Percentiles rank a stretch among this genome's conserved stretches.
Evolutionary conservation across 2,888 invertebrate species (phyloP).

Genomic region (Brenthis daphne): DNA sequence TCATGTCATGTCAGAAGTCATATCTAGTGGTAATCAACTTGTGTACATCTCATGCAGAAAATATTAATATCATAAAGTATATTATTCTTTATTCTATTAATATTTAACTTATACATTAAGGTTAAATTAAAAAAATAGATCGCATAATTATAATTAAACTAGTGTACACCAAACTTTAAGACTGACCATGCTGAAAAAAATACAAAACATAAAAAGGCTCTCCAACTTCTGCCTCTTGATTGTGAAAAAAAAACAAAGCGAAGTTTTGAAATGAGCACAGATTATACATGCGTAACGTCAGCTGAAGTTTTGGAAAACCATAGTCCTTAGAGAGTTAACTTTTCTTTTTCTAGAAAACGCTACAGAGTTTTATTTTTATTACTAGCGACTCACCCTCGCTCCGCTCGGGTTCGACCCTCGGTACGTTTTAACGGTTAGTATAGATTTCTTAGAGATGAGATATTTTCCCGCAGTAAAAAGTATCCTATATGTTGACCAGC

Average conservation of each 20-base stretch:
- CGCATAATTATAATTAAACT: background rate
- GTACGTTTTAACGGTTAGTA: too few species aligned
- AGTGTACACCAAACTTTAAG: conserved; percentile 16
- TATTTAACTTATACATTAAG: too few species aligned
- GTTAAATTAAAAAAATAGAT: background rate
- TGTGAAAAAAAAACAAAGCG: conserved; percentile 46
- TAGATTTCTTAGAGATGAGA: too few species aligned
- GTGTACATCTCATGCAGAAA: too few species aligned
- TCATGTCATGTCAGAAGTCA: too few species aligned
- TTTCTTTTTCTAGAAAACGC: conserved; percentile 4
- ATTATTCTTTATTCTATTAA: too few species aligned
- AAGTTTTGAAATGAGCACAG: conserved; percentile 51
- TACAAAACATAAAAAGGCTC: conserved; percentile 36
- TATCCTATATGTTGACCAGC: too few species aligned
- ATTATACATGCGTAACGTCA: conserved; percentile 64
- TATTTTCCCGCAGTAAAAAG: too few species aligned
- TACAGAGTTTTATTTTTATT: background rate
- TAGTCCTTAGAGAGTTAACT: conserved; percentile 26
- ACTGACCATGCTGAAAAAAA: conserved; percentile 28
- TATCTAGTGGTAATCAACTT: too few species aligned
- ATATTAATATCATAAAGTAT: too few species aligned
- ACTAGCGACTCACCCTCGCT: too few species aligned
- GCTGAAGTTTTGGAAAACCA: conserved; percentile 43
- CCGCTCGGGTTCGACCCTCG: too few species aligned
- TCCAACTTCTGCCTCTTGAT: conserved; percentile 44